Evolutionary conservation across 92 coral and sea anemone species (phyloP), one percentile per base, ranked within the genome.

Genomic region (Bergia puertoricense): DNA sequence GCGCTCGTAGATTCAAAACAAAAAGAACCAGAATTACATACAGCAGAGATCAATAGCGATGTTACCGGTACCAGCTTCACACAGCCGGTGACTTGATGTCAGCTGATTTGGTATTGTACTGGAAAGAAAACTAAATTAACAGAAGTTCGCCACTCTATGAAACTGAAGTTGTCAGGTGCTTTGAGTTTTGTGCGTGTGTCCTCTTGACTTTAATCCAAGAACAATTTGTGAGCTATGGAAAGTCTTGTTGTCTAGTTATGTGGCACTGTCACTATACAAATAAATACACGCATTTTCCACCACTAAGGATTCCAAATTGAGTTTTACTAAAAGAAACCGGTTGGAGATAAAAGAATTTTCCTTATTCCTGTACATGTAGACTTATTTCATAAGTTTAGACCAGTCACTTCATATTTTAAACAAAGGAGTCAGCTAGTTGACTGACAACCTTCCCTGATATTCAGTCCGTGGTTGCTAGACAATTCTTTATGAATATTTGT

Each of bases 401-500:
- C 50, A 18, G 85, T 41, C 85, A 41, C 36, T 56, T 80, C 11
- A 65, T 30, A 13, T 72, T 45, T 84, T 46, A 51, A 81, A 39
- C 73, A 81, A 81, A 57, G 15, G 85, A 81, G n/a, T 57, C 54
- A 76, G 54, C 2, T 10, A 14, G 50, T 11, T 73, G 42, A 37
- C 66, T 23, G 22, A 46, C 71, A 5, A 38, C 9, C 62, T 46
- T 69, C 77, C 23, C 54, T 8, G 41, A 38, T 50, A 23, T 79
- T 84, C 67, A 45, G 87, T 68, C 45, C 30, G 30, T 30, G 78
- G 79, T 84, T 72, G 43, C 77, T 41, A 39, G 68, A 84, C 39
- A 65, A 48, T 84, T 23, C 37, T 71, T 73, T 84, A 84, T 84
- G 79, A 72, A 46, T 84, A 84, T 71, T 84, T 84, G 87, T 84